Evolutionary conservation across 2,113 vertebrate genomes (phyloP), one percentile per base, ranked within the genome.

Genomic region (Peucedramus taeniatus): DNA sequence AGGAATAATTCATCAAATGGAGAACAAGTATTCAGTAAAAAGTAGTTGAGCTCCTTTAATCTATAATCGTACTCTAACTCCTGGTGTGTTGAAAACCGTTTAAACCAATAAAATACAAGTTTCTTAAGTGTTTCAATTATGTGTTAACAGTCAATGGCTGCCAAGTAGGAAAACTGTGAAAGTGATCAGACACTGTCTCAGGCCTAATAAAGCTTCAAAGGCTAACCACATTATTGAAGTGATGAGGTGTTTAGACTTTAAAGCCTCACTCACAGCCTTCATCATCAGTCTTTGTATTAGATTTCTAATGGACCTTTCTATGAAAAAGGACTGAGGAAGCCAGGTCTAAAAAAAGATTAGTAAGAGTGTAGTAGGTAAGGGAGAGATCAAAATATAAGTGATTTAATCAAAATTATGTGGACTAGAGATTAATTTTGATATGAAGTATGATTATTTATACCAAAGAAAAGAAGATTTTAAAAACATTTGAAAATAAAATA

Each of bases 181-280:
- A 92, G 63, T 76, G 82, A 86, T 90, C 84, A 84, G 90, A 91
- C 83, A 82, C 64, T 89, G 83, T 92, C 89, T 71, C 64, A 86
- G 50, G 49, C 57, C 85, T 74, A 92, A 82, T 92, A 97, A 96
- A 94, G 69, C 79, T 95, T 96, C 93, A 95, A 96, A 92, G 70
- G 33, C 82, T 71, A 72, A 87, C 49, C 65, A 60, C 54, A 30
- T 87, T 94, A 53, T 45, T 57, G 87, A 89, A 96, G 59, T 88
- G 76, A 95, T 92, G 94, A 97, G 89, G 91, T 94, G 90, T 93
- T 96, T 79, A 84, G 85, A 61, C 28, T 92, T 94, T 92, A 95
- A 96, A 91, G 71, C 63, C 63, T 31, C 68, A 49, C n/a, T 66
- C 53, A 44, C 31, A 31, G 47, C 60, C 44, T 90, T 93, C 57